Base-by-base conservation (phyloP, 1,140 invertebrate genomes). In the Aethina tumida region DNA sequence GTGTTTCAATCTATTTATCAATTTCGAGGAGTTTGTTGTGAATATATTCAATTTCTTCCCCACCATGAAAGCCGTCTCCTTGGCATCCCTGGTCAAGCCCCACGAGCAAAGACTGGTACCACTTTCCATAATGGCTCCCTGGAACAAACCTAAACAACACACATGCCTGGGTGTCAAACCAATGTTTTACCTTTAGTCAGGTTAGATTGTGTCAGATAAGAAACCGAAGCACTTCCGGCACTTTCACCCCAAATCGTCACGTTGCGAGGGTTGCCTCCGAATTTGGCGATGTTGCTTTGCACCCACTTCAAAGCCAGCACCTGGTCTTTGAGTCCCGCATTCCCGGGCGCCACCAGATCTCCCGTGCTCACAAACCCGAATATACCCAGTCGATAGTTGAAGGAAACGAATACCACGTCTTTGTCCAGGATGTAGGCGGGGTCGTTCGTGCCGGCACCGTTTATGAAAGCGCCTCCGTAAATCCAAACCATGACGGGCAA, bases 191-290 rank as follows among this genome's bases (percentile, higher is more conserved):
- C 79, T 79, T 35, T 50, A 0, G 68, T 66, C 16, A 58, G 73
- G 18, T 76, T 75, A 2, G 79, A 81, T 0, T 82, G 54, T 61
- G 80, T 65, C 50, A 81, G 78, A 21, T 79, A 59, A 22, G 69
- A 62, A 0, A 73, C 68, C 16, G 75, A 74, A 45, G 70, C 69
- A 0, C 70, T 70, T 0, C 82, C 82, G 5, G 78, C 79, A 36
- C 77, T 77, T 50, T 77, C 76, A 8, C 83, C 83, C 1, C 67
- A 44, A 1, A 81, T 64, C 0, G 81, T 84, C 1, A 88, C 72
- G 2, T 61, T 57, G 36, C 69, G 64, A 0, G 78, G 71, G 62
- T 89, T 77, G 0, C 83, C 84, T 1, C 82, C 81, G 52, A 86
- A 86, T 0, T 64, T 53, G 0, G 47, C 63, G 13, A 86, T 81